phyloP scores from a whole-genome alignment of 1,140 invertebrate species.

The Stenopsyche tienmushanensis region DNA sequence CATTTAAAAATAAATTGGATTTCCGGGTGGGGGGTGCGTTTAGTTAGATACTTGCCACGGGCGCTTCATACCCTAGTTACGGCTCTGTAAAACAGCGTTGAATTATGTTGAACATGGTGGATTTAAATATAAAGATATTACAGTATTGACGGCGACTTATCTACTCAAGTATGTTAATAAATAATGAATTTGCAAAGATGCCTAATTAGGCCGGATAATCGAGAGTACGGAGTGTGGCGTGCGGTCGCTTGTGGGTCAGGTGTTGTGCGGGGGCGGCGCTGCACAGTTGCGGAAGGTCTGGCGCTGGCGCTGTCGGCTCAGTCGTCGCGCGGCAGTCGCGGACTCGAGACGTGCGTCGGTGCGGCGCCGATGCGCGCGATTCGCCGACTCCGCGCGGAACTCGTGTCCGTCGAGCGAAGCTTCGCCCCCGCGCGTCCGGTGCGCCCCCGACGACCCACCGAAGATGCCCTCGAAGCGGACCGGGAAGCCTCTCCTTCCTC shows the following conservation, averaged over 20 bases:
- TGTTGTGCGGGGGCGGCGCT: neutral
- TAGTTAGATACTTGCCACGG: too few species aligned
- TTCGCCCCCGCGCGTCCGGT: neutral
- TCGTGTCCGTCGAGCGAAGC: neutral
- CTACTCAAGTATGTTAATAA: too few species aligned
- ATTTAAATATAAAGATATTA: too few species aligned
- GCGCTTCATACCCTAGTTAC: too few species aligned
- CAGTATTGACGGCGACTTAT: too few species aligned
- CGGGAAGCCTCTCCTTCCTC: neutral
- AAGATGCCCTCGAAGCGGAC: neutral
- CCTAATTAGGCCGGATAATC: neutral
- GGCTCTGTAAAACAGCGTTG: too few species aligned
- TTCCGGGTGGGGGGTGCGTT: too few species aligned
- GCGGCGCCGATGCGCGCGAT: neutral
- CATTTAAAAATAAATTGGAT: too few species aligned
- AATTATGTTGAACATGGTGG: too few species aligned
- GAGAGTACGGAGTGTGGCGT: neutral
- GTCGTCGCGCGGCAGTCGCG: neutral
- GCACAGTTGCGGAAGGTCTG: neutral
- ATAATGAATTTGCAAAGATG: too few species aligned
- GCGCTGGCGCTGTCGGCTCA: neutral
- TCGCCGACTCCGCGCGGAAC: neutral
- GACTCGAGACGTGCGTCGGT: neutral
- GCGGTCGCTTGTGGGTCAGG: neutral
- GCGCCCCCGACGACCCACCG: neutral